These are phyloP conservation scores for Drosophila ohnishii DNA, from an alignment of 1,140 invertebrate genomes.

Conservation along the genomic window DNA sequence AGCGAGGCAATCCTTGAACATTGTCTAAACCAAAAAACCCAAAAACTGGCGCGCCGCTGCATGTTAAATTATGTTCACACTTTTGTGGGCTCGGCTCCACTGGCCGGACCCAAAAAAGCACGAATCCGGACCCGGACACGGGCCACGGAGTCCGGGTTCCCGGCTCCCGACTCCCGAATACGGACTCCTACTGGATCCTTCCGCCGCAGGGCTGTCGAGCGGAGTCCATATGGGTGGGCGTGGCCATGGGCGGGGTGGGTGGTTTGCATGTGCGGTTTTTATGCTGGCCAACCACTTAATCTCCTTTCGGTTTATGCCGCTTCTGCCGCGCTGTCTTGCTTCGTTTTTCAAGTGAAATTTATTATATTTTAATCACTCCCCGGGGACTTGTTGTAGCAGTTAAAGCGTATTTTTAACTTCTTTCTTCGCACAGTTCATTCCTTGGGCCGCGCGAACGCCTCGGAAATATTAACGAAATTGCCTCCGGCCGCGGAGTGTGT, in stretches of 20 bases:
- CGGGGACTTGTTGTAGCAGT: slow-evolving; percentile 73
- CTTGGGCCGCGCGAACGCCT: slow-evolving; percentile 21
- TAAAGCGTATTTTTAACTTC: slow-evolving; percentile 69
- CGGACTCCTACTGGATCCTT: slow-evolving; percentile 3
- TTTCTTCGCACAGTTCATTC: slow-evolving; percentile 19
- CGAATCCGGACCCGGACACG: slow-evolving; percentile 30
- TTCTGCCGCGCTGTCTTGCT: slow-evolving; percentile 53
- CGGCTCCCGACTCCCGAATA: background rate
- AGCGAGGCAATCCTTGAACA: slow-evolving; percentile 51
- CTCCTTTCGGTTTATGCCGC: slow-evolving; percentile 69
- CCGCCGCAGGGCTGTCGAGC: slow-evolving; percentile 4
- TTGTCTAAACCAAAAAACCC: slow-evolving; percentile 59
- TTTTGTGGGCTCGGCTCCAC: slow-evolving; percentile 46
- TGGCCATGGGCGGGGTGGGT: slow-evolving; percentile 11
- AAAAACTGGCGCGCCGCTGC: slow-evolving; percentile 64
- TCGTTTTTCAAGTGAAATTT: slow-evolving; percentile 79
- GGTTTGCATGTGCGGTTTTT: slow-evolving; percentile 78
- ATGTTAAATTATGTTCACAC: slow-evolving; percentile 81
- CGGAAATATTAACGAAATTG: slow-evolving; percentile 45
- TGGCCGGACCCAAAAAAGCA: slow-evolving; percentile 51
- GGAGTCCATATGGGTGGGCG: slow-evolving; percentile 36
- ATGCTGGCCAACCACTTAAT: slow-evolving; percentile 78
- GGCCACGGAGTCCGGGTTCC: slow-evolving; percentile 1
- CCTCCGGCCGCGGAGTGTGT: slow-evolving; percentile 29
- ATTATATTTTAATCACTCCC: slow-evolving; percentile 82